phyloP scores from a whole-genome alignment of 2,797 vertebrate genomes.

The Potorous gilbertii region DNA sequence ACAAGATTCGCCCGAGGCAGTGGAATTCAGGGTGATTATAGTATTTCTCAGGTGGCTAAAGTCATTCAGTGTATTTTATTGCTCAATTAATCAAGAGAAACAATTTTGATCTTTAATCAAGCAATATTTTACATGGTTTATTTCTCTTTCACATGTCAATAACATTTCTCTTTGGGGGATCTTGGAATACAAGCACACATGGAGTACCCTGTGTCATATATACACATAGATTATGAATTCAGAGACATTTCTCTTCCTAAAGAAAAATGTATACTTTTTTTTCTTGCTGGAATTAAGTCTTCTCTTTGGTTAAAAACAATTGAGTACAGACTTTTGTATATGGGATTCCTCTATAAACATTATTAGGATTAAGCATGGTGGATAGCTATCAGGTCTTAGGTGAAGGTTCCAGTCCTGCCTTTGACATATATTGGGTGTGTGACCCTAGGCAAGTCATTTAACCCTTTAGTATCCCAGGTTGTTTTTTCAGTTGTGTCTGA shows the following conservation, averaged over 20 bases:
- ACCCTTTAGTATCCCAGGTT: neutral
- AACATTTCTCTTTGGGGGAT: constrained; percentile 25
- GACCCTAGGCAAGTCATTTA: neutral
- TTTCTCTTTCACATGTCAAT: constrained; percentile 60
- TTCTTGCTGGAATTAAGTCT: constrained; percentile 5
- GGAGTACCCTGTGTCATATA: neutral
- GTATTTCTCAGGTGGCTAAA: constrained; percentile 44
- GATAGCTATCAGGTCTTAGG: neutral
- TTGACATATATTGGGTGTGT: neutral
- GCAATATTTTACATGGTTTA: constrained; percentile 53
- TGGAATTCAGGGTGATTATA: constrained; percentile 26
- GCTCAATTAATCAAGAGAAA: constrained; percentile 60
- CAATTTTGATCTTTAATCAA: constrained; percentile 62
- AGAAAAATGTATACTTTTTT: constrained; percentile 29
- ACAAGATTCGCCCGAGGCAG: neutral
- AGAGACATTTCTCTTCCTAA: constrained; percentile 28
- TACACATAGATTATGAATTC: neutral
- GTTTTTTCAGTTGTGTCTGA: neutral
- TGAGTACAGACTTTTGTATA: constrained; percentile 1
- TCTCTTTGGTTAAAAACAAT: constrained; percentile 38
- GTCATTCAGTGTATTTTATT: constrained; percentile 49
- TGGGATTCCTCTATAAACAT: constrained; percentile 6
- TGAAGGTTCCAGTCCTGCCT: neutral
- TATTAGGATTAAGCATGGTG: neutral
- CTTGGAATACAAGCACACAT: neutral